A percentile compares a stretch with the other conserved stretches of the same genome.
Evolutionary conservation across 2,888 invertebrate genomes (phyloP).

Genomic region (Lomographa bimaculata): DNA sequence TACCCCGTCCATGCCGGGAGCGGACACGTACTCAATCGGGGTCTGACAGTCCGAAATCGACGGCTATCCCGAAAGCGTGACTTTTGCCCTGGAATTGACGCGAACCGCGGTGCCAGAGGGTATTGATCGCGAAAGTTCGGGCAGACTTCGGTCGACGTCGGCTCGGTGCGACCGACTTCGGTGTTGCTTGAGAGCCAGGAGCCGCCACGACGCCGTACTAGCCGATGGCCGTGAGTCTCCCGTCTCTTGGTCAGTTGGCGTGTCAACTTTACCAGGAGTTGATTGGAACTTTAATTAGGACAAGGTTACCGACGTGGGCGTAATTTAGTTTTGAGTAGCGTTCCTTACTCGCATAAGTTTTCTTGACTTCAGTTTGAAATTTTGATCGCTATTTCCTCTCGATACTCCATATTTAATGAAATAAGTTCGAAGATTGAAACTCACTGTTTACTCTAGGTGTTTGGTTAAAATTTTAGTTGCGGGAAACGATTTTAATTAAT

Average conservation of each 20-base stretch:
- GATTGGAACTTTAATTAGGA: conserved; percentile 78
- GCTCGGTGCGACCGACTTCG: conserved; percentile 67
- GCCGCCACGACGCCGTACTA: conserved; percentile 37
- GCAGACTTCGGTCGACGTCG: conserved; percentile 68
- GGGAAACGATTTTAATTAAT: not conserved
- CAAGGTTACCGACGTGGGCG: conserved; percentile 67
- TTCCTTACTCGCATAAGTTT: conserved; percentile 37
- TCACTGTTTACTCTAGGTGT: not conserved
- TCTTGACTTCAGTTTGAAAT: conserved; percentile 31
- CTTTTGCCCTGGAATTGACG: conserved; percentile 80
- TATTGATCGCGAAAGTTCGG: conserved; percentile 76
- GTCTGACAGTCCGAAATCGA: conserved; percentile 71
- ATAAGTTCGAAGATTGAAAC: conserved; percentile 3
- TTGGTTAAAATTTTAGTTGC: conserved; percentile 1
- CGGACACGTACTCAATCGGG: conserved; percentile 54
- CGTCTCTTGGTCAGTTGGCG: conserved; percentile 67
- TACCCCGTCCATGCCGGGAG: conserved; percentile 39
- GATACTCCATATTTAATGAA: conserved; percentile 4
- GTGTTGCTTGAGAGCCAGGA: conserved; percentile 64
- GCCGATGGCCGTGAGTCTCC: conserved; percentile 46
- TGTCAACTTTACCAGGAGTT: conserved; percentile 72
- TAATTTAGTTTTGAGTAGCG: conserved; percentile 48
- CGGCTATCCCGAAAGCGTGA: conserved; percentile 76
- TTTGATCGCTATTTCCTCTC: conserved; percentile 8
- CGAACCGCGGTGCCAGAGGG: conserved; percentile 65